Percentiles rank a stretch among this genome's conserved stretches.
Evolutionary conservation across 2,888 invertebrate species (phyloP).

Genomic region (Merodon equestris): DNA sequence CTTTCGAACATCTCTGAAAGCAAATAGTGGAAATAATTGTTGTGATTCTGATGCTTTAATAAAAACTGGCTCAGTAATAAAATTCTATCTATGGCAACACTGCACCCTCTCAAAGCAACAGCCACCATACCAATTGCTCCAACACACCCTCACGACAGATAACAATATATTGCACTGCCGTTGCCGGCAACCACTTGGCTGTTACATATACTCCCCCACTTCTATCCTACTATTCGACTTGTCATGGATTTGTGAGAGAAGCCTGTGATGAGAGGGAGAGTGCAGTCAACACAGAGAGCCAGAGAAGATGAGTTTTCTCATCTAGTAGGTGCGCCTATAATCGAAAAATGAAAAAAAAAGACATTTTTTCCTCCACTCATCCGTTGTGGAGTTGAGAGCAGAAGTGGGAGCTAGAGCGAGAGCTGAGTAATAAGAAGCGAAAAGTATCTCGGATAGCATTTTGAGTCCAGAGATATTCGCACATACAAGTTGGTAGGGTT

Average conservation of each 20-base stretch:
- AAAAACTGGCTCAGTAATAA: too few species aligned
- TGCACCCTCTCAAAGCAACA: constrained; percentile 35
- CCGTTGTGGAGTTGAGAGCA: too few species aligned
- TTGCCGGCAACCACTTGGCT: constrained; percentile 38
- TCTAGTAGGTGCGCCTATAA: constrained; percentile 49
- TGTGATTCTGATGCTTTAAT: too few species aligned
- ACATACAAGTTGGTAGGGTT: constrained; percentile 1
- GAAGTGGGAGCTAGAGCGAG: too few species aligned
- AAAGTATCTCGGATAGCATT: neutral
- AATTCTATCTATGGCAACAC: constrained; percentile 32
- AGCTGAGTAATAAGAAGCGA: too few species aligned
- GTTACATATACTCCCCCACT: constrained; percentile 37
- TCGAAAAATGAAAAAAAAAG: too few species aligned
- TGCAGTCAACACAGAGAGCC: neutral
- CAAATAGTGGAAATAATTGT: too few species aligned
- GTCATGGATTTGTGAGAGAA: constrained; percentile 11
- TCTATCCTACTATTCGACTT: neutral
- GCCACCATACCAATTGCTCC: constrained; percentile 16
- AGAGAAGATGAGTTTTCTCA: constrained; percentile 36
- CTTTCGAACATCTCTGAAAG: too few species aligned
- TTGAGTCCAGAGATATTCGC: constrained; percentile 4
- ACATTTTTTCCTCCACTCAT: neutral
- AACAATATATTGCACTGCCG: neutral
- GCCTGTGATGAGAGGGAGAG: constrained; percentile 1
- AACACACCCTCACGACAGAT: constrained; percentile 22